Base-by-base conservation (phyloP, 2,888 invertebrate genomes). In the Morpho achilles region DNA sequence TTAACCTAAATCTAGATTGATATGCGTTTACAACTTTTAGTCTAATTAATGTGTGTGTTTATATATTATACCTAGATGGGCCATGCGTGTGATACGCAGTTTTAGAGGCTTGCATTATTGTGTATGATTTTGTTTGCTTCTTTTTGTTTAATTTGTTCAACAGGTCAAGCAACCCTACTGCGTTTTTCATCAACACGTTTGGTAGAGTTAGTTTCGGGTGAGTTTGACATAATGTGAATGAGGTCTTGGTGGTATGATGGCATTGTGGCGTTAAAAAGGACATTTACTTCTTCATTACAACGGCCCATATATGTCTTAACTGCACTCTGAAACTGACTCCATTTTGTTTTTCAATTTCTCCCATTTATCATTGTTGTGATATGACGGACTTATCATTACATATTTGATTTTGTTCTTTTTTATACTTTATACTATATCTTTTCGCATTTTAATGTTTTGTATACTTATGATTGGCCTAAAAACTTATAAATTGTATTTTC, bases 191-290 rank as follows among this genome's bases (percentile, higher is more conserved):
- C 92, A 93, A 94, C 92, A 93, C 93, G 84, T 92, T 94, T 87
- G 91, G 92, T 91, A 91, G 92, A 90, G 92, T 92, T 89, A 92
- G 92, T 87, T 93, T 94, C 87, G 94, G 94, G 94, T 94, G 94
- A 93, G 94, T 94, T 86, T 86, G 84, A 79, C 82, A 86, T 87
- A 85, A 86, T 81, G 79, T 79, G 87, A 88, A 84, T 87, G 85
- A 82, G 74, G 80, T 84, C 83, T 78, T 87, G 87, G 84, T 87
- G 87, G 84, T 85, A 86, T 87, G 79, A 82, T 75, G 85, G 88
- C 87, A 88, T 87, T 87, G 88, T 90, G 89, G 77, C 81, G 87
- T 89, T 87, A 70, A 72, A 74, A 79, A 77, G 80, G 82, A 77
- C 79, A 79, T 71, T 66, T 79, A 80, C 73, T 75, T 84, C 77